A percentile compares a stretch with the other conserved stretches of the same genome.
Evolutionary conservation across 35 echinoderm and acorn worm genomes (phyloP).

Genomic region (Nesometra sesokonis): DNA sequence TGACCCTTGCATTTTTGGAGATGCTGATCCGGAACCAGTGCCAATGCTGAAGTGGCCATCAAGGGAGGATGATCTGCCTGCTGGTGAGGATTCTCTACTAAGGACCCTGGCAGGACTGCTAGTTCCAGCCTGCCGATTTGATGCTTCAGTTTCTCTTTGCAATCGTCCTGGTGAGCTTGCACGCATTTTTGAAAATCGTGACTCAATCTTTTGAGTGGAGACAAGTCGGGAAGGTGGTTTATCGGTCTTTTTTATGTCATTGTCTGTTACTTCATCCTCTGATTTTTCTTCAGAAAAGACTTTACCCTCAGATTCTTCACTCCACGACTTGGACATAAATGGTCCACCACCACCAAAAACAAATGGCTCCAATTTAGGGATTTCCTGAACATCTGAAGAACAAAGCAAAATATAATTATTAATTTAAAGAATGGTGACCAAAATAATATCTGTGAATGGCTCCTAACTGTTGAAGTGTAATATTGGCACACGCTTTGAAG

Average conservation of each 20-base stretch:
- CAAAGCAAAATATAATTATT: neutral
- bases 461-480: too few species aligned
- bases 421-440: too few species aligned
- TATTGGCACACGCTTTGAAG: too few species aligned
- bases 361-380: neutral
- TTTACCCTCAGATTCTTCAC: neutral
- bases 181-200: neutral
- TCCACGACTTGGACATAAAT: neutral
- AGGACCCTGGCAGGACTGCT: neutral
- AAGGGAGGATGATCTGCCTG: neutral
- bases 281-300: neutral
- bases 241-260: neutral
- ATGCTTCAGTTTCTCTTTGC: neutral
- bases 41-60: slow-evolving; percentile 85
- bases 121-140: neutral
- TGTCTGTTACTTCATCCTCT: neutral
- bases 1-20: slow-evolving; percentile 78
- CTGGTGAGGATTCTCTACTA: neutral
- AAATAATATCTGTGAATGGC: too few species aligned
- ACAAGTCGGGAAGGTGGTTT: neutral
- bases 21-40: slow-evolving; percentile 46
- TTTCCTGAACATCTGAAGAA: neutral
- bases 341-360: neutral
- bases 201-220: neutral
- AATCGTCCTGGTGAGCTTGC: neutral